These are phyloP conservation scores for Drosophila asahinai DNA, from an alignment of 1,140 invertebrate species.

Conservation along the genomic window DNA sequence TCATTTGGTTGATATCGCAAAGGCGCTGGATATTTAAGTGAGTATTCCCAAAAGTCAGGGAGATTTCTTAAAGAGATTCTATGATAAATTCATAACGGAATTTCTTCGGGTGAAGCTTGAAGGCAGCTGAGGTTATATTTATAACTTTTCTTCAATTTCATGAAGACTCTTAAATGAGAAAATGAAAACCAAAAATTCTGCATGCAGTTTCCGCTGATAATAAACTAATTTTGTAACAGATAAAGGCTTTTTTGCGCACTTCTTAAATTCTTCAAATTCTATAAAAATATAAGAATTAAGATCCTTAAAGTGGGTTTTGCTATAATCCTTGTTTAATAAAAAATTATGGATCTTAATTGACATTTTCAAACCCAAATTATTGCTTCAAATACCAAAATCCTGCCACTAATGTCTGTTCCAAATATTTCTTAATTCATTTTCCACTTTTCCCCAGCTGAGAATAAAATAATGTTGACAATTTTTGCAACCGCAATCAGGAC, in stretches of 20 bases:
- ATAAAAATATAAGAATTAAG: too few relatives aligned
- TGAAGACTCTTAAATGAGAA: too few relatives aligned
- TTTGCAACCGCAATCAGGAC: slow-evolving; percentile 52
- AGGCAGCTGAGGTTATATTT: neutral
- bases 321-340: too few relatives aligned
- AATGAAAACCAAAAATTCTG: too few relatives aligned
- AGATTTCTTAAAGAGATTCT: neutral
- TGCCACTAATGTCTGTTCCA: neutral
- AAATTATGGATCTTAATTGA: too few relatives aligned
- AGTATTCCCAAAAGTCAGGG: slow-evolving; percentile 1
- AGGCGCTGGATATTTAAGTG: slow-evolving; percentile 6
- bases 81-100: neutral
- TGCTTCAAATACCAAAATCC: neutral
- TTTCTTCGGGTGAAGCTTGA: neutral
- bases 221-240: too few relatives aligned
- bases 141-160: neutral
- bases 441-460: slow-evolving; percentile 20
- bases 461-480: slow-evolving; percentile 61
- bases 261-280: too few relatives aligned
- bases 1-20: slow-evolving; percentile 5
- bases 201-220: too few relatives aligned
- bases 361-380: neutral
- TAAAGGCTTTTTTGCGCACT: too few relatives aligned
- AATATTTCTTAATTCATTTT: slow-evolving; percentile 49
- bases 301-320: too few relatives aligned